Evolutionary conservation across 2,888 invertebrate species (phyloP), one percentile per base, ranked within the genome.

Genomic region (Eupithecia subfuscata): DNA sequence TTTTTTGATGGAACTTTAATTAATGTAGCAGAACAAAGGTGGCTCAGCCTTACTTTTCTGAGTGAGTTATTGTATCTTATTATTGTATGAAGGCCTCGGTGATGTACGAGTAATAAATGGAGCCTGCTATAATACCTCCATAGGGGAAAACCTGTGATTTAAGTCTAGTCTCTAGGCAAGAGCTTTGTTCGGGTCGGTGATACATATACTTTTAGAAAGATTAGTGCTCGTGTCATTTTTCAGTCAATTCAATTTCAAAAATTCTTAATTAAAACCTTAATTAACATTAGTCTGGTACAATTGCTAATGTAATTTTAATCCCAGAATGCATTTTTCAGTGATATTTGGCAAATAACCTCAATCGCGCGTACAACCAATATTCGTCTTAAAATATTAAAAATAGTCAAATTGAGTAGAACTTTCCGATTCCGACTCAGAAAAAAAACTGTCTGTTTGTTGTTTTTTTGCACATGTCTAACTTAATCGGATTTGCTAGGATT

Each of bases 1-100:
- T 71, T 77, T 60, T 74, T 76, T 76, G 64, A 72, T 76, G n/a
- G 45, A 75, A 74, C 73, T 75, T 77, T 78, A 76, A 81, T 81
- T 78, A 78, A 76, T 69, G 43, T 65, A 34, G 48, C 65, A 34
- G 65, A 52, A 72, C 40, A 73, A 73, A 68, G 68, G 43, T 71
- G 14, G 25, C 65, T 65, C 48, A 25, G 18, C 52, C 68, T 68
- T 16, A 25, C 30, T 30, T 34, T 18, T 52, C 25, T 12, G 63
- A 30, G 64, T 45, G 45, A 56, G 40, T 30, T 45, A 64, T 64
- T 45, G 56, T 40, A 60, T 25, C 63, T 12, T 71, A 60, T 25
- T 25, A 22, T 43, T 69, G 25, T 45, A 25, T 43, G 45, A 40
- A 45, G 34, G 30, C 16, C 16, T 34, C 22, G 0, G 64, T 34